These are phyloP conservation scores for Rhadina sibilatrix DNA, from an alignment of 2,113 vertebrate species.

Conservation along the genomic window DNA sequence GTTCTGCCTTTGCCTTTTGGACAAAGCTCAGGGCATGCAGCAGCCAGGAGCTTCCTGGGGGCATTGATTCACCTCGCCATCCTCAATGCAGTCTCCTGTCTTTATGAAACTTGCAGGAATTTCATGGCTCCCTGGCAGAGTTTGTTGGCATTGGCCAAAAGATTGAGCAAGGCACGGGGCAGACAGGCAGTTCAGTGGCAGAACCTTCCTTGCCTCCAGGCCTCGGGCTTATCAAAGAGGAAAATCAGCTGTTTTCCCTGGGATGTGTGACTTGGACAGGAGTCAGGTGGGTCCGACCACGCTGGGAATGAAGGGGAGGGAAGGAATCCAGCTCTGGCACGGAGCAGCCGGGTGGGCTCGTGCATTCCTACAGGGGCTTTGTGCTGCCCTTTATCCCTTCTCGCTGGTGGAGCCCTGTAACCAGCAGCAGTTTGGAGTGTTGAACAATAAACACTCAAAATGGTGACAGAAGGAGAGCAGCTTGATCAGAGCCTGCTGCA, in stretches of 20 bases:
- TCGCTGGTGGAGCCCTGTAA: neutral
- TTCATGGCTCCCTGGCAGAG: neutral
- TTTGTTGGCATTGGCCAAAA: neutral
- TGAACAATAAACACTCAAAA: conserved; percentile 51
- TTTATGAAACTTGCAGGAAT: neutral
- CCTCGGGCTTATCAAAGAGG: neutral
- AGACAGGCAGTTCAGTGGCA: neutral
- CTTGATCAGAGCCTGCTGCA: conserved; percentile 64
- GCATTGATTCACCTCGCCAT: neutral
- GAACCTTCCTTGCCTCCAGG: neutral
- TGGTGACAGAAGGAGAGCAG: conserved; percentile 70
- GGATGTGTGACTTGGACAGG: conserved; percentile 9
- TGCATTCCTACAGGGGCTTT: conserved; percentile 8
- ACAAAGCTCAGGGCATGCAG: neutral
- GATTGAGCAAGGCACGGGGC: neutral
- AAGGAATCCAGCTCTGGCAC: neutral
- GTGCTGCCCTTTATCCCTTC: conserved; percentile 13
- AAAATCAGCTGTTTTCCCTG: neutral
- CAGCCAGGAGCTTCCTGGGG: neutral
- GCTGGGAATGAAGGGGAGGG: neutral
- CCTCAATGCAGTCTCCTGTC: neutral
- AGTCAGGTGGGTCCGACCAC: neutral
- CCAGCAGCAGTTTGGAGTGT: neutral
- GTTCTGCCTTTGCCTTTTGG: neutral
- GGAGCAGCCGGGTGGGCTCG: neutral